Evolutionary conservation across 2,113 vertebrate species (phyloP), one percentile per base, ranked within the genome.

Genomic region (Casuarius casuarius): DNA sequence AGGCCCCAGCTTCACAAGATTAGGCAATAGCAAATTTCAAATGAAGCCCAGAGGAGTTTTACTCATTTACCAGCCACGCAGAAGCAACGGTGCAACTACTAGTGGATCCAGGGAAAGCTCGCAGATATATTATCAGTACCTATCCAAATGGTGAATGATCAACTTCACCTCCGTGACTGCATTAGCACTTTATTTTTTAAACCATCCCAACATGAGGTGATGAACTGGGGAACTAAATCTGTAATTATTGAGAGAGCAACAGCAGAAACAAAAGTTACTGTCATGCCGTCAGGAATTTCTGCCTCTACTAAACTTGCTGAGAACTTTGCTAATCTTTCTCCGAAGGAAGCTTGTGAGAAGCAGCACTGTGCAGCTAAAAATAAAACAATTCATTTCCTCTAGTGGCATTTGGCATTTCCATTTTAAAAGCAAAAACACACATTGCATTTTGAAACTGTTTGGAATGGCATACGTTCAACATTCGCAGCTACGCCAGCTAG

Each of bases 71-170:
- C 58, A n/a, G 56, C 77, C 56, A 5, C 3, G 13, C 16, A 2
- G 0, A 16, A 31, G 33, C 21, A 46, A 15, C 52, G 40, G 23
- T 4, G 0, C 1, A 21, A 10, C 22, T 33, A 79, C 51, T 13
- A 10, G 20, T 15, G 59, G 40, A 68, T 56, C 12, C 68, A 63
- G 31, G 18, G 21, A 15, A 70, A 85, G 10, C 23, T 35, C 85
- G 12, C 8, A 20, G 35, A 63, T 3, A 21, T 18, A 2, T 6
- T 22, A 75, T 19, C 21, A 51, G 31, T 7, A 51, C n/a, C 31
- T 12, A 44, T 5, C 21, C 19, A 80, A 66, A 52, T 15, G 2
- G 1, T 2, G 14, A 22, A 35, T 23, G 38, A 61, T 2, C 10
- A 61, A 40, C 59, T 49, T 68, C 12, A 33, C 10, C 25, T 56